Conservation (phyloP, 2,888 invertebrate genomes). For the Empis stercorea region DNA sequence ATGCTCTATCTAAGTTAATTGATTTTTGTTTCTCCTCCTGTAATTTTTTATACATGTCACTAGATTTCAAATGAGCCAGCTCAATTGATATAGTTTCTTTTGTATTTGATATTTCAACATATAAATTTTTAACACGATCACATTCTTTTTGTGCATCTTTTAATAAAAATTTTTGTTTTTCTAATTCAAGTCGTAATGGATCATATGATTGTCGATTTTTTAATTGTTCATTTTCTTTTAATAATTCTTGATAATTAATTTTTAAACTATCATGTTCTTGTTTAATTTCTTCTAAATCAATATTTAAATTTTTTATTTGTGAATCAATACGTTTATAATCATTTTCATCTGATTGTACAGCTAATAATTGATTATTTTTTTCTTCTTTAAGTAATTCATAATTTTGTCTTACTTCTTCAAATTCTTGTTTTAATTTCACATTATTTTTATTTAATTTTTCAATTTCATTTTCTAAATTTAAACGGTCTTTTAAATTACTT, state of each 20-base stretch:
- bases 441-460: conserved; percentile 11
- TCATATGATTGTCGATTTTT: conserved; percentile 16
- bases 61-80: conserved; percentile 41
- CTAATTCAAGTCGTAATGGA: conserved; percentile 33
- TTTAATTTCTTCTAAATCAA: conserved; percentile 36
- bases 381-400: conserved; percentile 29
- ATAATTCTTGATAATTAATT: conserved; percentile 20
- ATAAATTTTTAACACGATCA: conserved; percentile 42
- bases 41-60: conserved; percentile 38
- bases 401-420: conserved; percentile 33
- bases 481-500: neutral
- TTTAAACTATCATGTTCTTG: conserved; percentile 25
- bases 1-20: conserved; percentile 38
- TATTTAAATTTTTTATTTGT: conserved; percentile 39
- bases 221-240: conserved; percentile 22
- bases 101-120: conserved; percentile 44
- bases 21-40: conserved; percentile 43
- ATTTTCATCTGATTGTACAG: conserved; percentile 23
- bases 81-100: conserved; percentile 46
- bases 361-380: conserved; percentile 28
- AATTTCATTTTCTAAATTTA: neutral
- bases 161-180: conserved; percentile 39
- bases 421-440: conserved; percentile 24
- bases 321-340: conserved; percentile 38
- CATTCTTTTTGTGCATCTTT: conserved; percentile 43